These are phyloP conservation scores for Dallia pectoralis DNA, from an alignment of 2,797 vertebrate species.

Conservation along the genomic window DNA sequence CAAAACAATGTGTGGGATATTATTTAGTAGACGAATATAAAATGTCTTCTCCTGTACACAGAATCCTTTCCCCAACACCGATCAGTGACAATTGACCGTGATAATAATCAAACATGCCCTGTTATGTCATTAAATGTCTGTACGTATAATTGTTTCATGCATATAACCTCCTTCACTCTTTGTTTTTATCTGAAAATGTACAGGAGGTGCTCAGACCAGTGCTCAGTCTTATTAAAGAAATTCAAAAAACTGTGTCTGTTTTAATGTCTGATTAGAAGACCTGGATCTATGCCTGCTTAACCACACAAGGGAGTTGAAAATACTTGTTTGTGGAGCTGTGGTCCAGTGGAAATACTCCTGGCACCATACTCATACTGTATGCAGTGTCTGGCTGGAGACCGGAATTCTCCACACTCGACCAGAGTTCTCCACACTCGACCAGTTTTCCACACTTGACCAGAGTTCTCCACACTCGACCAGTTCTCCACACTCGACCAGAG, in stretches of 20 bases:
- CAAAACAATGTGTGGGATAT: not conserved
- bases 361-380: too few relatives aligned
- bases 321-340: too few relatives aligned
- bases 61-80: too few relatives aligned
- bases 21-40: not conserved
- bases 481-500: too few relatives aligned
- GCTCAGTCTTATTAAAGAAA: slow-evolving; percentile 48
- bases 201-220: slow-evolving; percentile 36
- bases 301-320: not conserved
- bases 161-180: slow-evolving; percentile 40
- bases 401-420: too few relatives aligned
- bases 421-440: too few relatives aligned
- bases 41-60: not conserved
- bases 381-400: too few relatives aligned
- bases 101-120: slow-evolving; percentile 7
- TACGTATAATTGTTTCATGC: slow-evolving; percentile 24
- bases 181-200: slow-evolving; percentile 29
- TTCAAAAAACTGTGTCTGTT: slow-evolving; percentile 27
- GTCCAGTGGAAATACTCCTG: too few relatives aligned
- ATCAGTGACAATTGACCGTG: too few relatives aligned
- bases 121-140: slow-evolving; percentile 9
- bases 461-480: too few relatives aligned
- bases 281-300: not conserved
- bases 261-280: too few relatives aligned
- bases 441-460: too few relatives aligned